Percentiles rank a stretch among this genome's conserved stretches.
phyloP scores from a whole-genome alignment of 2,113 vertebrate genomes.

The Oreochromis aureus region DNA sequence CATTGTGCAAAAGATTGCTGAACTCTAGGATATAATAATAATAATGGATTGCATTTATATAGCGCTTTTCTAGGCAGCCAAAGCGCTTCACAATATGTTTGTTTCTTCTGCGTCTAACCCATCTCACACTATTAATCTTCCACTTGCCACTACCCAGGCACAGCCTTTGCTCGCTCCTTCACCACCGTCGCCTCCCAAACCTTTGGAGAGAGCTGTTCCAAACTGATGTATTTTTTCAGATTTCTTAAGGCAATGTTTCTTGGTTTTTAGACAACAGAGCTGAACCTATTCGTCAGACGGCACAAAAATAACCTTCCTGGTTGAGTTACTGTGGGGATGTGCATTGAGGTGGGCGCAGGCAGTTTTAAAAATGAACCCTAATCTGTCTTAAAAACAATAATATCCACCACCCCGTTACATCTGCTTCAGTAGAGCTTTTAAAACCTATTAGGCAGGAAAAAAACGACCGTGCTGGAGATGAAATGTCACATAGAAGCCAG shows the following conservation, averaged over 20 bases:
- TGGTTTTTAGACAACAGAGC: background rate
- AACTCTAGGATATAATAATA: background rate
- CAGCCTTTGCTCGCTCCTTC: background rate
- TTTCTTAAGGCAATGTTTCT: background rate
- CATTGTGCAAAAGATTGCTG: background rate
- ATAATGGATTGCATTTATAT: no score
- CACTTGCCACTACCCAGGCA: background rate
- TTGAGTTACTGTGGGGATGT: background rate
- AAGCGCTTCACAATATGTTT: background rate
- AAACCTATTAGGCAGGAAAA: background rate
- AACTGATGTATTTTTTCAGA: background rate
- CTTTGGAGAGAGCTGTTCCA: background rate
- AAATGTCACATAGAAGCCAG: background rate
- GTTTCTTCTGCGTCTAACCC: background rate
- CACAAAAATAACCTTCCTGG: background rate
- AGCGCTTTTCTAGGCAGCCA: no score
- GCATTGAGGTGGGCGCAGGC: background rate
- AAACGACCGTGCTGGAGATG: rapidly evolving
- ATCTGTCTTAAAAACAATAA: background rate
- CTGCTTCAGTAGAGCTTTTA: background rate
- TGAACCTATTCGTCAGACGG: background rate
- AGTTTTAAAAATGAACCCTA: background rate
- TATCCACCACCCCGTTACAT: background rate
- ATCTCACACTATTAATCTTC: background rate
- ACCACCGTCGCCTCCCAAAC: background rate